Base-by-base conservation (phyloP, 2,113 vertebrate species). In the Pteronura brasiliensis region DNA sequence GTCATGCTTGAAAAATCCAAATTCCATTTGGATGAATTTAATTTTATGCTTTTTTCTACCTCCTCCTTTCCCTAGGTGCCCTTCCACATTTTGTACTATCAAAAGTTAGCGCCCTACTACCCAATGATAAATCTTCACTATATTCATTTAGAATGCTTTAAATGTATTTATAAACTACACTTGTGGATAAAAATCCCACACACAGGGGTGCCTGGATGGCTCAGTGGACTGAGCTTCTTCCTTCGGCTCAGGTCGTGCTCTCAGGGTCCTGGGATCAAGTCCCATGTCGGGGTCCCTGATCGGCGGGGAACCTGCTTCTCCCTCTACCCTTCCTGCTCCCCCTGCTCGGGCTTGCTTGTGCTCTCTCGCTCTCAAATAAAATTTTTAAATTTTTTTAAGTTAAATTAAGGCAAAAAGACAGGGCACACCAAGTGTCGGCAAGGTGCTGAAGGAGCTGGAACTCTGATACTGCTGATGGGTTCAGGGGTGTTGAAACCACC, bases 1-100 rank as follows among this genome's bases (percentile, higher is more conserved):
- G 47, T 96, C 71, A 97, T 55, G 86, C 97, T 98, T 36, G 96
- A 92, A 98, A 59, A 97, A 93, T 98, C 97, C 95, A 90, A 93
- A 97, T 98, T 98, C 92, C 95, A 0, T 87, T 97, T 69, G 90
- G 84, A 97, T 94, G 47, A 95, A 92, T 93, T 90, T 65, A 67
- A 59, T 89, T 91, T 49, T 86, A 5, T 76, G 65, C 82, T 74
- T 95, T 85, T 39, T 14, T 81, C 96, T 89, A 52, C 69, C 74
- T 88, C n/a, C 44, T 23, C 90, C 69, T 96, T 0, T 0, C 42
- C 88, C 57, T 34, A 21, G 6, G 39, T 57, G n/a, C 20, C 63
- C 83, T 94, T 93, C 90, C 39, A 52, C 52, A 15, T 96, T 96
- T 93, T 96, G 52, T 95, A 74, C 94, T 97, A 93, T 98, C 98